Evolutionary conservation across 2,797 vertebrate species (phyloP), one percentile per base, ranked within the genome.

Genomic region (Channa striata): DNA sequence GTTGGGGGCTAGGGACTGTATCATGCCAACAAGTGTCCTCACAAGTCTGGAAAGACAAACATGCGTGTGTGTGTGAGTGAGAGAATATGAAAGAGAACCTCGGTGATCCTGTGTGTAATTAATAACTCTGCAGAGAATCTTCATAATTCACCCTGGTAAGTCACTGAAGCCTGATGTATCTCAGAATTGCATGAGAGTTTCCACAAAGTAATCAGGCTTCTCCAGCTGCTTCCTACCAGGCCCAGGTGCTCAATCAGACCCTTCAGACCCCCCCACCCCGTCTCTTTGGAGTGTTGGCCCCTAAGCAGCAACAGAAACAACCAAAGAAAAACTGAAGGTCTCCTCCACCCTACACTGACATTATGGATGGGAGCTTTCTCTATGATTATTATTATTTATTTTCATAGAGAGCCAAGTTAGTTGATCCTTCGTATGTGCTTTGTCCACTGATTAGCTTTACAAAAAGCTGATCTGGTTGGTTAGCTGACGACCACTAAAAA

Each of bases 191-290:
- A 44, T 61, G 47, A 70, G 77, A 73, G 58, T 61, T 72, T 75
- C 39, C 58, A 50, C n/a, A 46, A 53, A 80, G 80, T 85, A 89
- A 91, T 90, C 86, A 82, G 72, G 66, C 74, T 67, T 73, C 59
- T 86, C 75, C 86, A 88, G 89, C 85, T 89, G 86, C 87, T 89
- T 91, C 87, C 86, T 89, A 83, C 49, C 66, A 46, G 1, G 71
- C 72, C 80, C 81, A 87, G 87, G 84, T 87, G 84, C 86, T 87
- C 87, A 72, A 84, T 80, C 81, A 83, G 75, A 76, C 72, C 79
- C 40, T 53, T 54, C 63, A 58, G 52, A 62, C 59, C 57, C 74
- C 33, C 40, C 30, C 54, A 57, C 46, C 71, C 69, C 72, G 59
- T 63, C 67, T 59, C 56, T 43, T 5, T 69, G 71, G 57, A 66